Conservation (phyloP, 2,113 vertebrate species). For the Chaetodon auriga region DNA sequence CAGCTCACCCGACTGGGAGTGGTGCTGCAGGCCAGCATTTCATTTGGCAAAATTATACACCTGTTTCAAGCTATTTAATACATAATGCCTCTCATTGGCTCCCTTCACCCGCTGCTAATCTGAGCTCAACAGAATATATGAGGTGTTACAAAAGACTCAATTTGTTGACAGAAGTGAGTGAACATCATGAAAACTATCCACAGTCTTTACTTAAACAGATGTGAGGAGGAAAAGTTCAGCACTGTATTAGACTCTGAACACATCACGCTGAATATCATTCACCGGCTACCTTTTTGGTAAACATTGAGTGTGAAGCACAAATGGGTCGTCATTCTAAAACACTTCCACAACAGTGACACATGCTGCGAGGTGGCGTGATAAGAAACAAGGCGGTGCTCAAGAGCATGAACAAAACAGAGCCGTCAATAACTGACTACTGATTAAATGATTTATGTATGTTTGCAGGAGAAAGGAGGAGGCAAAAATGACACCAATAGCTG, state of each 20-base stretch:
- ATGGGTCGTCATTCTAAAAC: not conserved
- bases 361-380: not conserved
- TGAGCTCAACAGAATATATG: not conserved
- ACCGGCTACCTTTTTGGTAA: not conserved
- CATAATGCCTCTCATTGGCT: not conserved
- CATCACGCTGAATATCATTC: not conserved
- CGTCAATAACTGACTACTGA: not conserved
- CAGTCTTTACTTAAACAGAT: not conserved
- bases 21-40: constrained; percentile 8
- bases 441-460: not conserved
- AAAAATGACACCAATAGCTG: too few species aligned
- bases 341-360: constrained; percentile 18
- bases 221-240: not conserved
- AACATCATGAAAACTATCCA: not conserved
- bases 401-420: not conserved
- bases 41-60: not conserved
- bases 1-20: constrained; percentile 32
- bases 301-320: not conserved
- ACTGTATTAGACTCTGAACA: not conserved
- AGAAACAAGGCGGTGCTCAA: not conserved
- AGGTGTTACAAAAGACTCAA: not conserved
- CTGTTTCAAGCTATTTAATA: not conserved
- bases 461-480: not conserved
- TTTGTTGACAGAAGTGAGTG: not conserved
- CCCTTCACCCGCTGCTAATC: not conserved